Percentiles rank a stretch among this genome's conserved stretches.
Evolutionary conservation across 1,140 invertebrate species (phyloP).

Genomic region (Lepidurus apus): DNA sequence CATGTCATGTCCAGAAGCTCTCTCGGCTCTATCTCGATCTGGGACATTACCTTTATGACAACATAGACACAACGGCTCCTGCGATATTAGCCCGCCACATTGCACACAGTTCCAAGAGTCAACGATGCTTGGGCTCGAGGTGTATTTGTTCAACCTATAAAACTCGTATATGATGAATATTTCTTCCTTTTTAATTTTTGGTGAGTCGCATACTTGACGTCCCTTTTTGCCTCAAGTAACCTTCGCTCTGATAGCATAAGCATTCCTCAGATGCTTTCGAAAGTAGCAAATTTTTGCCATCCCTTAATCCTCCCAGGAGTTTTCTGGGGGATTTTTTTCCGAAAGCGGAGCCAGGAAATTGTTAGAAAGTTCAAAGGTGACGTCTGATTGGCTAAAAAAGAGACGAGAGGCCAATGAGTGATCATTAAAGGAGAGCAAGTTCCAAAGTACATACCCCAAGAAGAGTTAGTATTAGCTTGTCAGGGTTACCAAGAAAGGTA

Average conservation of each 20-base stretch:
- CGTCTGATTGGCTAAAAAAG: neutral
- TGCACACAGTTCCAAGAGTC: neutral
- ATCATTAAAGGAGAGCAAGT: neutral
- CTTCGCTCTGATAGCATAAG: neutral
- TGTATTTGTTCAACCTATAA: conserved; percentile 15
- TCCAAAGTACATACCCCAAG: neutral
- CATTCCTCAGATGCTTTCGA: neutral
- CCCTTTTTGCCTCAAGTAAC: neutral
- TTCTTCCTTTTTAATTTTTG: neutral
- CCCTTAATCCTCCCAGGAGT: neutral
- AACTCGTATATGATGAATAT: neutral
- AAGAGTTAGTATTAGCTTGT: neutral
- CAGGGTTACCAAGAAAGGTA: neutral
- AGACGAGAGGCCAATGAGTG: neutral
- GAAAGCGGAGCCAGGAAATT: conserved; percentile 4
- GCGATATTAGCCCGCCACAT: neutral
- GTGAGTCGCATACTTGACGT: neutral
- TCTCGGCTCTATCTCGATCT: neutral
- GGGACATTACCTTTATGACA: conserved; percentile 21
- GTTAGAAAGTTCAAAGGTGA: neutral
- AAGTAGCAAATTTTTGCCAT: neutral
- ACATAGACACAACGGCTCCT: neutral
- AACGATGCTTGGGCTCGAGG: neutral
- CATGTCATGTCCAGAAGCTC: conserved; percentile 13
- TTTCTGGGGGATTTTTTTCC: neutral